A percentile compares a stretch with the other conserved stretches of the same genome.
Conservation (phyloP, 2,113 vertebrate genomes). For the Cromileptes altivelis region DNA sequence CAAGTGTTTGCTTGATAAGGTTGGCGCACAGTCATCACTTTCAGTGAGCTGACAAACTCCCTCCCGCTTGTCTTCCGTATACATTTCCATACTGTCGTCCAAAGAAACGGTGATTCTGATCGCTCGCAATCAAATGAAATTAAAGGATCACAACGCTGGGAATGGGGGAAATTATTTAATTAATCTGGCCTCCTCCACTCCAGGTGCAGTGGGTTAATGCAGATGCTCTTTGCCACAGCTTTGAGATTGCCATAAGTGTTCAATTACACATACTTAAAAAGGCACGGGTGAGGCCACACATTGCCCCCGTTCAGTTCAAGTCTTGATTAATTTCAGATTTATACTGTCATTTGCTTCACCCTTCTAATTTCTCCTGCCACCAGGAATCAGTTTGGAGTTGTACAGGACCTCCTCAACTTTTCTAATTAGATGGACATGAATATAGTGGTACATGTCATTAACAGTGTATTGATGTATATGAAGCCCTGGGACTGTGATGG, state of each 20-base stretch:
- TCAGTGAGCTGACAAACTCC: constrained; percentile 62
- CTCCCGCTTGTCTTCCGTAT: constrained; percentile 46
- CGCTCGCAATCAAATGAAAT: constrained; percentile 74
- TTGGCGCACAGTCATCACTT: constrained; percentile 78
- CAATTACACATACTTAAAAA: constrained; percentile 71
- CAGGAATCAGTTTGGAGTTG: constrained; percentile 62
- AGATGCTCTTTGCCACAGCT: constrained; percentile 63
- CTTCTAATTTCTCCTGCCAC: constrained; percentile 70
- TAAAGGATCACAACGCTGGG: constrained; percentile 51
- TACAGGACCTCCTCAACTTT: constrained; percentile 72
- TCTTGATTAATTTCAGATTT: constrained; percentile 82
- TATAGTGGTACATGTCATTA: constrained; percentile 70
- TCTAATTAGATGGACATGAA: constrained; percentile 77
- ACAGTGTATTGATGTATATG: constrained; percentile 68
- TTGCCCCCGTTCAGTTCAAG: constrained; percentile 65
- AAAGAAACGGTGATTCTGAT: constrained; percentile 37
- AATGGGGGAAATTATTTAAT: constrained; percentile 66
- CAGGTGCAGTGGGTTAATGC: constrained; percentile 71
- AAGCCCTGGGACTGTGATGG: constrained; percentile 53
- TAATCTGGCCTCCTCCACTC: constrained; percentile 58
- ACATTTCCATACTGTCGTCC: constrained; percentile 27
- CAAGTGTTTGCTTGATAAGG: constrained; percentile 83
- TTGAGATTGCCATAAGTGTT: constrained; percentile 72
- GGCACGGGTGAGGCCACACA: constrained; percentile 16
- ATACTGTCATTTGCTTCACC: constrained; percentile 68